Evolutionary conservation across 2,113 vertebrate species (phyloP).

Genomic region (Sinocyclocheilus grahami): DNA sequence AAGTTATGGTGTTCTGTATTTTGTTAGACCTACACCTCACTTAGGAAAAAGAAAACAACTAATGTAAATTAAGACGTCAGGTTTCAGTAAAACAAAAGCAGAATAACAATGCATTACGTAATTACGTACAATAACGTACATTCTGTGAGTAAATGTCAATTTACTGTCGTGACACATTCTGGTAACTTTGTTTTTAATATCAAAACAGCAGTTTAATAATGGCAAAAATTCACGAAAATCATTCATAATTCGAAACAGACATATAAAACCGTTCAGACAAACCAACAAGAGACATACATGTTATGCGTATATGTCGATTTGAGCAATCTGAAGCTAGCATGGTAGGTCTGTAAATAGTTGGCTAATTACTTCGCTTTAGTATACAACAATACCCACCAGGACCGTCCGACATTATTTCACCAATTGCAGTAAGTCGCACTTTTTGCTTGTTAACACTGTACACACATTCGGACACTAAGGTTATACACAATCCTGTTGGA

Average conservation of each 20-base stretch:
- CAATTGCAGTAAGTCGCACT: background rate
- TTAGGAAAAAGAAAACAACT: background rate
- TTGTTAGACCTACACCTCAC: background rate
- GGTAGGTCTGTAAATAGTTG: background rate
- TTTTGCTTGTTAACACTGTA: background rate
- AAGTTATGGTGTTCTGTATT: background rate
- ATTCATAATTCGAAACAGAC: background rate
- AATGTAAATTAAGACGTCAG: background rate
- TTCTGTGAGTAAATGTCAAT: background rate
- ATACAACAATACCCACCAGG: conserved; percentile 31
- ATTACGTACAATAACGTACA: too few species aligned
- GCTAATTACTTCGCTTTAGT: background rate
- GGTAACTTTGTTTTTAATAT: background rate
- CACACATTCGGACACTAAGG: background rate
- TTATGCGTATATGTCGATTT: background rate
- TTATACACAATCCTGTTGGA: background rate
- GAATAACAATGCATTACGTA: background rate
- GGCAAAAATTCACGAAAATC: background rate
- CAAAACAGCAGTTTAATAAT: background rate
- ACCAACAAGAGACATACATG: background rate
- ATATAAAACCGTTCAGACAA: background rate
- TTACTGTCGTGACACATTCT: background rate
- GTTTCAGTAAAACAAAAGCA: background rate
- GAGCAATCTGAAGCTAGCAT: background rate
- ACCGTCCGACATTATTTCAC: conserved; percentile 37